Evolutionary conservation across 2,113 vertebrate genomes (phyloP).

Genomic region (Dinomys branickii): DNA sequence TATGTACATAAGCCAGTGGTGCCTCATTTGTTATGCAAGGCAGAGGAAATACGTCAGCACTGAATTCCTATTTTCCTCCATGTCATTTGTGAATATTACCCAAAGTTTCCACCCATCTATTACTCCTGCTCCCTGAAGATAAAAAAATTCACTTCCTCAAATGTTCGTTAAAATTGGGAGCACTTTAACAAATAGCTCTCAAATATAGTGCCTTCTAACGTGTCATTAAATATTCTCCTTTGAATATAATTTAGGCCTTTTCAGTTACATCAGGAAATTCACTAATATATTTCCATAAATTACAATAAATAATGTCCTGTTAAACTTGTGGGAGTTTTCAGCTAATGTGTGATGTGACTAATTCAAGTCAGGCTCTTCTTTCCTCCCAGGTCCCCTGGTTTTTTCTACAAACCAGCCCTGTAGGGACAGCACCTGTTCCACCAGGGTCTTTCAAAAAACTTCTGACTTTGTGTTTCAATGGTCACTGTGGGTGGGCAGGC

Average conservation of each 20-base stretch:
- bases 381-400: conserved; percentile 10
- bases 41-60: neutral
- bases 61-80: conserved; percentile 37
- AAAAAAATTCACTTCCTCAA: conserved; percentile 70
- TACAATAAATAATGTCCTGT: conserved; percentile 81
- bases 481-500: neutral
- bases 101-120: conserved; percentile 54
- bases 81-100: conserved; percentile 42
- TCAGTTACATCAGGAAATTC: conserved; percentile 76
- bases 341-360: conserved; percentile 31
- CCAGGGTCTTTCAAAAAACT: neutral
- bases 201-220: conserved; percentile 70
- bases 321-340: conserved; percentile 56
- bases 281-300: conserved; percentile 82
- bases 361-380: conserved; percentile 4
- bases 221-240: conserved; percentile 78
- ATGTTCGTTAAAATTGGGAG: conserved; percentile 81
- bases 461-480: neutral
- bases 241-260: conserved; percentile 81
- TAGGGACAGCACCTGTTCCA: neutral
- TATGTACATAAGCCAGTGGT: conserved; percentile 37
- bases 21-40: conserved; percentile 48
- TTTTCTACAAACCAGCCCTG: neutral
- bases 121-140: conserved; percentile 68
- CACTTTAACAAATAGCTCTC: conserved; percentile 80